Evolutionary conservation across 2,888 invertebrate genomes (phyloP), one percentile per base, ranked within the genome.

Genomic region (Stenodera caucasica): DNA sequence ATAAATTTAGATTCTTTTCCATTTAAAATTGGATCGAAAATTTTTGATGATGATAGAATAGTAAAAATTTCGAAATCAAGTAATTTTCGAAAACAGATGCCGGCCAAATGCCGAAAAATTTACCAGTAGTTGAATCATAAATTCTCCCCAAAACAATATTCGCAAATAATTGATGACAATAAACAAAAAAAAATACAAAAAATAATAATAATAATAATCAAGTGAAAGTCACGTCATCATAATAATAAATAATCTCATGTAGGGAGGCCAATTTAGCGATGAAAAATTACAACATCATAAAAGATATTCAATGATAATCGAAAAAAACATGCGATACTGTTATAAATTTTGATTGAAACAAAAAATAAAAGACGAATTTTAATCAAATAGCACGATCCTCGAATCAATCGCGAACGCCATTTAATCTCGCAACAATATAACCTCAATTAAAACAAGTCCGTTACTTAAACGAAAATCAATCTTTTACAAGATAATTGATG

Each of bases 91-190:
- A n/a, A 45, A 45, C 45, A 21, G 18, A 45, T 45, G 45, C 21
- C 21, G 45, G 21, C 45, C 45, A 45, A 45, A 21, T 45, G 45
- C 45, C 45, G n/a, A 26, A 45, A 45, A 45, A 45, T 45, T 21
- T 3, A 12, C 11, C 45, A 21, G 21, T 21, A 45, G 45, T 45
- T 45, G 45, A 45, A 14, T 45, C 45, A 45, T 21, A 12, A 45
- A 21, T 45, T 15, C 4, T 45, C 18, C 9, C 1, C 11, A n/a
- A n/a, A n/a, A 18, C 7, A 15, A 15, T 15, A 18, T 45, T 45
- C 15, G 21, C 18, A 45, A 18, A 45, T 45, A 21, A 45, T 40
- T 18, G 14, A 11, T 40, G 40, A 18, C 18, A 9, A 40, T 18
- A 18, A 18, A 4, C 15, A 35, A n/a, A 35, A 35, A 7, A 4